Percentiles rank a stretch among this genome's conserved stretches.
These are phyloP conservation scores for Epinephelus moara DNA, from an alignment of 2,113 vertebrate species.

Conservation along the genomic window DNA sequence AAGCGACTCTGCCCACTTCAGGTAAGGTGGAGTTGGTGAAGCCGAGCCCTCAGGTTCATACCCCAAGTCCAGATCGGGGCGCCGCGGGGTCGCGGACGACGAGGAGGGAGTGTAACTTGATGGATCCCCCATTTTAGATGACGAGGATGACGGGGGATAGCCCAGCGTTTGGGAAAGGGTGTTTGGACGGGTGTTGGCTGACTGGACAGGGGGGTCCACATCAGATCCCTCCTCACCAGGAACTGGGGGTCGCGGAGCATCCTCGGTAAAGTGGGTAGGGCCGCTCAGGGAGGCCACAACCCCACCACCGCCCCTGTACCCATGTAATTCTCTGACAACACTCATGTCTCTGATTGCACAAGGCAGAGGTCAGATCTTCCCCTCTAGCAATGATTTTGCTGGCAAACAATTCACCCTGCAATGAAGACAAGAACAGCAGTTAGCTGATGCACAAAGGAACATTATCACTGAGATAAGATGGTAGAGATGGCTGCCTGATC, in stretches of 20 bases:
- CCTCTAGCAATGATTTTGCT: constrained; percentile 78
- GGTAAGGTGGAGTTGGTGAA: constrained; percentile 92
- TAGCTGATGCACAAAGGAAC: constrained; percentile 23
- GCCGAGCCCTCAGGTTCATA: constrained; percentile 97
- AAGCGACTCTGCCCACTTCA: constrained; percentile 96
- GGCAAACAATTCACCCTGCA: constrained; percentile 83
- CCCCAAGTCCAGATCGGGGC: constrained; percentile 93
- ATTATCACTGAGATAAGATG: constrained; percentile 2
- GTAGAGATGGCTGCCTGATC: constrained; percentile 14
- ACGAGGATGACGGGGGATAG: constrained; percentile 84
- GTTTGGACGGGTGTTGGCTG: constrained; percentile 80
- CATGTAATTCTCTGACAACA: constrained; percentile 90
- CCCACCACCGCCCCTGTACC: constrained; percentile 87
- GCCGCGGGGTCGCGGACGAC: constrained; percentile 87
- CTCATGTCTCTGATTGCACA: constrained; percentile 82
- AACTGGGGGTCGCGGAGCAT: constrained; percentile 94
- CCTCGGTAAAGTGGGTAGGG: constrained; percentile 92
- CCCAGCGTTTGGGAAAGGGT: constrained; percentile 73
- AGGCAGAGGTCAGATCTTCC: constrained; percentile 81
- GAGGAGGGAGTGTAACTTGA: constrained; percentile 85
- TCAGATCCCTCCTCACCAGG: constrained; percentile 93
- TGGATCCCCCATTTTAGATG: constrained; percentile 84
- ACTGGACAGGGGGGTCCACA: constrained; percentile 78
- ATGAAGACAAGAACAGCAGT: constrained; percentile 49
- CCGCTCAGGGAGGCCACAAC: constrained; percentile 70